Evolutionary conservation across 2,888 invertebrate genomes (phyloP).

Genomic region (Lithophane leautieri): DNA sequence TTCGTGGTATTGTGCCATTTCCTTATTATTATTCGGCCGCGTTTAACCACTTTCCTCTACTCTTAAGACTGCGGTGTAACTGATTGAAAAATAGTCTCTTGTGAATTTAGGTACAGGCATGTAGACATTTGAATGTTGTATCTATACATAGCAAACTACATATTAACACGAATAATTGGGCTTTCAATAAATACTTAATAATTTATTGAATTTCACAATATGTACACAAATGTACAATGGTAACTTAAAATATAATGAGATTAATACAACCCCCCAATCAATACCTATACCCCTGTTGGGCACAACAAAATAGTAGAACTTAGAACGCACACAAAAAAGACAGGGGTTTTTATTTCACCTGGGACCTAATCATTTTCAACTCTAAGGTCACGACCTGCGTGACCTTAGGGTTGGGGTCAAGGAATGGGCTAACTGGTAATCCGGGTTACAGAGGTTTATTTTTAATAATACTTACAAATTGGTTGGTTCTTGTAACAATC

Average conservation of each 20-base stretch:
- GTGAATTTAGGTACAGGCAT: background rate
- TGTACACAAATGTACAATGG: background rate
- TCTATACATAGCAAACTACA: background rate
- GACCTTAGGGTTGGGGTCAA: slow-evolving; percentile 7
- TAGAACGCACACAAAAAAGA: background rate
- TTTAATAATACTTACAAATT: background rate
- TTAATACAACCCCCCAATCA: background rate
- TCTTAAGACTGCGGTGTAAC: background rate
- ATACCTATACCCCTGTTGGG: background rate
- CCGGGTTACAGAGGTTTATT: background rate
- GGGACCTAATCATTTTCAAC: slow-evolving; percentile 12
- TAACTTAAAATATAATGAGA: background rate
- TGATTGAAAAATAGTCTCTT: background rate
- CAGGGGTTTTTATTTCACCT: slow-evolving; percentile 9
- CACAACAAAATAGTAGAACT: background rate
- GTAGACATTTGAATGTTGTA: background rate
- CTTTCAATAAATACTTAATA: too few species aligned
- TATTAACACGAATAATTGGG: too few species aligned
- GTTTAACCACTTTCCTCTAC: background rate
- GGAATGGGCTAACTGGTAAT: background rate
- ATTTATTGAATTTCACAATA: background rate
- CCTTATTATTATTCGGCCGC: background rate
- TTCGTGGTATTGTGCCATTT: background rate
- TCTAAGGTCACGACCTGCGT: background rate
- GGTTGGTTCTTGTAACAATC: background rate